Evolutionary conservation across 2,113 vertebrate species (phyloP).

Genomic region (Beaufortia kweichowensis): DNA sequence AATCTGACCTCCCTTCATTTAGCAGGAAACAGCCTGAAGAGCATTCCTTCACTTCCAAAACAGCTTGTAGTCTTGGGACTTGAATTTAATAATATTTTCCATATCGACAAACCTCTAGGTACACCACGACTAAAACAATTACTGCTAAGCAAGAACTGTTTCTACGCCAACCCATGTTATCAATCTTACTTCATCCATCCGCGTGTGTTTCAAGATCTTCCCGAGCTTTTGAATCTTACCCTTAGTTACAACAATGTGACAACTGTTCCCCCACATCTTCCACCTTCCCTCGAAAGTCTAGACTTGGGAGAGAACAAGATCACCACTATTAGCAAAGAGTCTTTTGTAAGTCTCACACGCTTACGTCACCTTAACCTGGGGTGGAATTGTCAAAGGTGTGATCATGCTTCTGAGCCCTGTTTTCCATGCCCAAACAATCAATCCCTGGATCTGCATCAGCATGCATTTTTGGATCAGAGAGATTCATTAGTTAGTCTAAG

Average conservation of each 20-base stretch:
- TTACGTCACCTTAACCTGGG: conserved; percentile 68
- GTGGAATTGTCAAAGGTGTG: conserved; percentile 82
- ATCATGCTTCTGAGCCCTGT: conserved; percentile 76
- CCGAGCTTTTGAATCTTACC: conserved; percentile 64
- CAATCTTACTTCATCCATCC: conserved; percentile 65
- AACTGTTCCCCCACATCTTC: conserved; percentile 70
- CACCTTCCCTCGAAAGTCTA: conserved; percentile 67
- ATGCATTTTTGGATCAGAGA: conserved; percentile 62
- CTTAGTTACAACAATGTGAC: conserved; percentile 83
- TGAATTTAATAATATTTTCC: conserved; percentile 68
- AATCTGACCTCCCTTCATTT: conserved; percentile 65
- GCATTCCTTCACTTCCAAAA: conserved; percentile 69
- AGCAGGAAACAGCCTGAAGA: conserved; percentile 73
- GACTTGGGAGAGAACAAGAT: conserved; percentile 76
- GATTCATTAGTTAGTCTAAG: conserved; percentile 66
- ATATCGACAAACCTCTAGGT: conserved; percentile 58
- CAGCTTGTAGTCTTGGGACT: conserved; percentile 66
- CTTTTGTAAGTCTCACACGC: conserved; percentile 67
- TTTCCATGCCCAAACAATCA: conserved; percentile 74
- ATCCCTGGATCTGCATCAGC: conserved; percentile 62
- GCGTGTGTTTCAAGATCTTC: conserved; percentile 63
- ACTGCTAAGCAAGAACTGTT: conserved; percentile 70
- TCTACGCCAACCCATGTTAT: conserved; percentile 73
- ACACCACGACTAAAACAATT: conserved; percentile 66
- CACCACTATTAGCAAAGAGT: conserved; percentile 54